These are phyloP conservation scores for Leucoma salicis DNA, from an alignment of 2,888 invertebrate species.

Conservation along the genomic window DNA sequence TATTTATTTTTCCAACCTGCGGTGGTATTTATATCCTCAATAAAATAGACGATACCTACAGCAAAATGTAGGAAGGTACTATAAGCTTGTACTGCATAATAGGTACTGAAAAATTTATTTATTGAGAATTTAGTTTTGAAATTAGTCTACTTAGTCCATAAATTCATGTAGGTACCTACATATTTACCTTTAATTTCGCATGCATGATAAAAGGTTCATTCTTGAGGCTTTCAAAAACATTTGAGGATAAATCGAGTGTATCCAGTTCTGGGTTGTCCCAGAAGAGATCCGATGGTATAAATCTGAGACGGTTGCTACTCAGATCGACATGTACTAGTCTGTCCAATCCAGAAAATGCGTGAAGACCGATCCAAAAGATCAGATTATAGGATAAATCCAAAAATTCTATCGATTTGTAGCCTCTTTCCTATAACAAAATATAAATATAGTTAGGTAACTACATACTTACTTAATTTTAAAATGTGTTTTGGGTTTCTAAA, in stretches of 20 bases:
- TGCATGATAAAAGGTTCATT: constrained; percentile 82
- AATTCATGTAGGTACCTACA: too few relatives aligned
- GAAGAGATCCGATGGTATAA: constrained; percentile 79
- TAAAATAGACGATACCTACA: too few relatives aligned
- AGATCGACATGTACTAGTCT: constrained; percentile 80
- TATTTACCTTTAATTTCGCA: constrained; percentile 71
- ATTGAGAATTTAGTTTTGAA: too few relatives aligned
- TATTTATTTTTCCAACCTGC: too few relatives aligned
- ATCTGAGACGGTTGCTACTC: constrained; percentile 83
- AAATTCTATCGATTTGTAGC: constrained; percentile 70
- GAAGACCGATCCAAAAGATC: constrained; percentile 83
- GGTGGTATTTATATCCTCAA: too few relatives aligned
- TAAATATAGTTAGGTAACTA: too few relatives aligned
- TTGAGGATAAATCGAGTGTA: constrained; percentile 82
- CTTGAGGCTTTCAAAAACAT: constrained; percentile 81
- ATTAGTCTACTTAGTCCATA: too few relatives aligned
- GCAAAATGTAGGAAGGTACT: too few relatives aligned
- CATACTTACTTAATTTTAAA: too few relatives aligned
- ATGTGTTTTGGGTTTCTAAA: too few relatives aligned
- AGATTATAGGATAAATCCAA: constrained; percentile 83
- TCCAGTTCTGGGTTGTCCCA: constrained; percentile 77
- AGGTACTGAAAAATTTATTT: too few relatives aligned
- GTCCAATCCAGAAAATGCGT: constrained; percentile 80
- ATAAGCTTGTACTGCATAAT: too few relatives aligned
- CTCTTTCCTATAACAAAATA: constrained; percentile 63